These are phyloP conservation scores for Pterocles orientalis DNA, from an alignment of 2,113 vertebrate genomes.

Conservation along the genomic window DNA sequence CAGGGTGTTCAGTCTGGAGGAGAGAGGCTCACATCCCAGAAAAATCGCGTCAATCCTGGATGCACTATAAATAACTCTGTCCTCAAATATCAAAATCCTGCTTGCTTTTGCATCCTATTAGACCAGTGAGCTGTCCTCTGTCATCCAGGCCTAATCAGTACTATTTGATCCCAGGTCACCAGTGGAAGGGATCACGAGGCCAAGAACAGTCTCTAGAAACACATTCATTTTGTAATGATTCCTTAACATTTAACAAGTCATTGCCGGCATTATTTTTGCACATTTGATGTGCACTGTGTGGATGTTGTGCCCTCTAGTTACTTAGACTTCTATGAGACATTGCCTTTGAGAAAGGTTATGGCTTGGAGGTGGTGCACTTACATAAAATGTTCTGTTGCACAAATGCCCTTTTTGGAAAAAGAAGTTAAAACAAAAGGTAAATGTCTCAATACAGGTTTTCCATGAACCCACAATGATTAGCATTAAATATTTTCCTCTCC, in stretches of 20 bases:
- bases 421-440: not conserved
- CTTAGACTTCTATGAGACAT: not conserved
- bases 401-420: not conserved
- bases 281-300: not conserved
- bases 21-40: not conserved
- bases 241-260: not conserved
- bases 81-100: not conserved
- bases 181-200: not conserved
- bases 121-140: not conserved
- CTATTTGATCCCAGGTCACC: not conserved
- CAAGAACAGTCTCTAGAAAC: not conserved
- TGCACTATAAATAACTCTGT: fast-evolving
- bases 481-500: not conserved
- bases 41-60: not conserved
- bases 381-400: not conserved
- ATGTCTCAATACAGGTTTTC: not conserved
- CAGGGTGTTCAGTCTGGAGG: not conserved
- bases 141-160: not conserved
- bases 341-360: not conserved
- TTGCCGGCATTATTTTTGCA: not conserved
- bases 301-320: not conserved
- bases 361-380: not conserved
- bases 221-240: not conserved
- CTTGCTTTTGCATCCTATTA: not conserved
- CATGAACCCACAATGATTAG: not conserved